Percentiles rank a stretch among this genome's conserved stretches.
Evolutionary conservation across 2,113 vertebrate species (phyloP).

Genomic region (Sinocyclocheilus maitianheensis): DNA sequence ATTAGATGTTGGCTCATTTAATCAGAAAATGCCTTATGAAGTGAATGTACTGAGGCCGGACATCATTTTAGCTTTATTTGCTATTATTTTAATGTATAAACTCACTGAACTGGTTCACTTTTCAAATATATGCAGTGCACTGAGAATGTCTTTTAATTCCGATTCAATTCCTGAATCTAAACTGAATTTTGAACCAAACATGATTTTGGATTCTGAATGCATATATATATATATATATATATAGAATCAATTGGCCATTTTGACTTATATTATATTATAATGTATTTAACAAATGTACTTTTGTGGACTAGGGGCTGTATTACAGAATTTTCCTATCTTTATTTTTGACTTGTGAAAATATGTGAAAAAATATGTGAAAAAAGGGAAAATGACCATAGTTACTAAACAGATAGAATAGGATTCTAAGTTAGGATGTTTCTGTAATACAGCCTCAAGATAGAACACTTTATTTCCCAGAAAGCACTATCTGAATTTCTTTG

Average conservation of each 20-base stretch:
- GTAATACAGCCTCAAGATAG: background rate
- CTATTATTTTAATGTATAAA: background rate
- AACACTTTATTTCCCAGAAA: background rate
- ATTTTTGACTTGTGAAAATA: background rate
- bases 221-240: background rate
- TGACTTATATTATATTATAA: background rate
- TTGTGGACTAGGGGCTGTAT: background rate
- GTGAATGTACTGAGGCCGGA: background rate
- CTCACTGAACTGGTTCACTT: background rate
- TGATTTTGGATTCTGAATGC: background rate
- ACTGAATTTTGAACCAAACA: background rate
- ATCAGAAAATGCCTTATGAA: background rate
- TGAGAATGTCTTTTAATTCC: background rate
- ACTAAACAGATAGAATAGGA: no score
- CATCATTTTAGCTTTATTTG: background rate
- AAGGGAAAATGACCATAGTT: background rate
- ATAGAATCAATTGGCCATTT: background rate
- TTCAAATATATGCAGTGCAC: background rate
- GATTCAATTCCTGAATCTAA: background rate
- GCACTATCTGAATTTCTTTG: background rate
- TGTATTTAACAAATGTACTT: background rate
- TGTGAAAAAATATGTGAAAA: background rate
- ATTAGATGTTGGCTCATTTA: constrained; percentile 40
- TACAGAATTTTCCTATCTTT: background rate
- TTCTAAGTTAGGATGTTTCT: no score